Conservation (phyloP, 2,797 vertebrate species). For the Enteromius argenteus region DNA sequence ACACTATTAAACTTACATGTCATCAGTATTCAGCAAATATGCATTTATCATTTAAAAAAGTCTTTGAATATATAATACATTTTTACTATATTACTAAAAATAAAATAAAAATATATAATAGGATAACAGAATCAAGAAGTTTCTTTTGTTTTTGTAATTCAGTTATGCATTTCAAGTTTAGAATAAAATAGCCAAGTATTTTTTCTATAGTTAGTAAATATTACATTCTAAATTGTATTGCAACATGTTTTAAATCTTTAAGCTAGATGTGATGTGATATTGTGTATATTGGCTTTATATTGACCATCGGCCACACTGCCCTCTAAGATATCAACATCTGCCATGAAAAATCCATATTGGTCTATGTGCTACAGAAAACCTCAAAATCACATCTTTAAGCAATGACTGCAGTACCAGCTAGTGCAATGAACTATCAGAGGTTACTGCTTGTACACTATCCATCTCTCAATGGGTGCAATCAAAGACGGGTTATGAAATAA, state of each 20-base stretch:
- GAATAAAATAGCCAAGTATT: background rate
- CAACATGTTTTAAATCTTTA: background rate
- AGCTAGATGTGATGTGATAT: background rate
- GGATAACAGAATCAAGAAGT: background rate
- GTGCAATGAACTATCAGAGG: conserved; percentile 20
- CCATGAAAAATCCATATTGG: background rate
- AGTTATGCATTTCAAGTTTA: background rate
- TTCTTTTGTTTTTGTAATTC: background rate
- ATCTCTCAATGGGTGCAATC: conserved; percentile 42
- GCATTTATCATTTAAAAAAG: no score
- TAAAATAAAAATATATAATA: background rate
- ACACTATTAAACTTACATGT: no score
- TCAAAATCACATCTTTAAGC: conserved; percentile 18
- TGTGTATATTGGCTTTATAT: background rate
- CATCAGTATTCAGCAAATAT: no score
- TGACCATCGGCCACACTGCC: background rate
- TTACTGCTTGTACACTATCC: conserved; percentile 21
- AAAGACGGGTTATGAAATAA: conserved; percentile 40
- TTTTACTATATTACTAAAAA: no score
- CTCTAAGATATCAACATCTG: background rate
- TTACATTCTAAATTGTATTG: background rate
- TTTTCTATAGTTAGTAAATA: background rate
- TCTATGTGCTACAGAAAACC: background rate
- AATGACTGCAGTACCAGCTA: conserved; percentile 13
- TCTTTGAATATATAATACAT: no score